Base-by-base conservation (phyloP, 1,140 invertebrate species). In the Aphis craccivora region DNA sequence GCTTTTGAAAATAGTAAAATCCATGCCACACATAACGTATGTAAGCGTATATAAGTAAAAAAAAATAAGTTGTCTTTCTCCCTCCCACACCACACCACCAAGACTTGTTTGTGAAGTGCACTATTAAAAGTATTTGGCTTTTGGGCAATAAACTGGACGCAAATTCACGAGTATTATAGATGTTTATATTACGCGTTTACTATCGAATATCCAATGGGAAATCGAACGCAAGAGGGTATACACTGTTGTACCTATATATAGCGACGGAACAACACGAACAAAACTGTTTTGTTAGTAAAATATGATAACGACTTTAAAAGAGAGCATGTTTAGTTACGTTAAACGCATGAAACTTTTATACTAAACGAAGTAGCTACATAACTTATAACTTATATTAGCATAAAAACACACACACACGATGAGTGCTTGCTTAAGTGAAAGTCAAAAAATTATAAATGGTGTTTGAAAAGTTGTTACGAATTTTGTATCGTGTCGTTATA, bases 221-320 rank as follows among this genome's bases (percentile, higher is more conserved):
- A 86, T 86, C 25, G 84, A 86, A 40, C 40, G 30, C n/a, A 18
- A 76, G n/a, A n/a, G 14, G 14, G 30, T n/a, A 76, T 76, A 76
- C 60, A 76, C n/a, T 53, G n/a, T 76, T 76, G 60, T 40, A n/a
- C n/a, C n/a, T n/a, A 51, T 40, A 40, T n/a, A 18, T n/a, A n/a
- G 84, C 11, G 25, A 5, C 23, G 11, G 37, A 48, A 86, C 23
- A 45, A 30, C 37, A 45, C 40, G 40, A 45, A 40, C 40, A 45
- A 86, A 86, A 45, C 43, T 11, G 40, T 86, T 86, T 45, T 86
- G 40, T 45, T 45, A 45, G 37, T 86, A 48, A 86, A 86, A 45
- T 86, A 86, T 40, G 84, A 86, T 86, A 86, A 86, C 40, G 84
- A 86, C 84, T 86, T n/a, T n/a, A 43, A 30, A 86, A 86, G 45